Evolutionary conservation across 2,888 invertebrate genomes (phyloP).

Genomic region (Oscheius myriophilus): DNA sequence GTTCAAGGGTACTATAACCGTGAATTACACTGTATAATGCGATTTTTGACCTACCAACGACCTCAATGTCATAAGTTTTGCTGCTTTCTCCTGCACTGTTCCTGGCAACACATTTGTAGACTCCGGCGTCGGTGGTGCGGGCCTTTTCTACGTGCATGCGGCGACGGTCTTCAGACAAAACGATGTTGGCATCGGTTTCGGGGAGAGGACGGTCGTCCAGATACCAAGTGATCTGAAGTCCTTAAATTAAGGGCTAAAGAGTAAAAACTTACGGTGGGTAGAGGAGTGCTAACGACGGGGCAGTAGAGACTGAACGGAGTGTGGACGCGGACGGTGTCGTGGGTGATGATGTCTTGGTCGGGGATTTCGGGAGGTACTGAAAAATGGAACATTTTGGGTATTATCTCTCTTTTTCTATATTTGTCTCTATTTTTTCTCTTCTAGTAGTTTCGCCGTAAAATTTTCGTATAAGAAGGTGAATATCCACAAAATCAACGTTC

Average conservation of each 20-base stretch:
- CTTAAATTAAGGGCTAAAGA: background rate
- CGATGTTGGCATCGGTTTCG: slow-evolving; percentile 46
- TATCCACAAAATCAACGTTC: too few species aligned
- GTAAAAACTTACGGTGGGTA: slow-evolving; percentile 52
- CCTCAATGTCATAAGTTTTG: slow-evolving; percentile 68
- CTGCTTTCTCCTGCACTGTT: slow-evolving; percentile 66
- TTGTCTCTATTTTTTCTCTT: background rate
- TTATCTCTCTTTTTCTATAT: background rate
- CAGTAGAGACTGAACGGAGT: slow-evolving; percentile 66
- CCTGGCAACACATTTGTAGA: slow-evolving; percentile 68
- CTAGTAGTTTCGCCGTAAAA: too few species aligned
- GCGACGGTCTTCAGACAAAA: slow-evolving; percentile 65
- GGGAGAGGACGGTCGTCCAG: slow-evolving; percentile 60
- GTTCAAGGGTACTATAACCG: slow-evolving; percentile 61
- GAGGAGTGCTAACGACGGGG: slow-evolving; percentile 66
- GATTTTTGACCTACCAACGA: slow-evolving; percentile 53
- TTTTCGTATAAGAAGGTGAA: too few species aligned
- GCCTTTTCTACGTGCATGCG: slow-evolving; percentile 59
- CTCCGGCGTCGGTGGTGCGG: slow-evolving; percentile 62
- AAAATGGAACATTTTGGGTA: background rate
- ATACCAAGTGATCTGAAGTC: slow-evolving; percentile 64
- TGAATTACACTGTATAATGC: slow-evolving; percentile 4
- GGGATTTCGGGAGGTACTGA: slow-evolving; percentile 64
- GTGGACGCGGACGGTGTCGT: slow-evolving; percentile 54
- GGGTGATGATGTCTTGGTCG: slow-evolving; percentile 53